These are phyloP conservation scores for Ceratina calcarata DNA, from an alignment of 1,140 invertebrate species.

Conservation along the genomic window DNA sequence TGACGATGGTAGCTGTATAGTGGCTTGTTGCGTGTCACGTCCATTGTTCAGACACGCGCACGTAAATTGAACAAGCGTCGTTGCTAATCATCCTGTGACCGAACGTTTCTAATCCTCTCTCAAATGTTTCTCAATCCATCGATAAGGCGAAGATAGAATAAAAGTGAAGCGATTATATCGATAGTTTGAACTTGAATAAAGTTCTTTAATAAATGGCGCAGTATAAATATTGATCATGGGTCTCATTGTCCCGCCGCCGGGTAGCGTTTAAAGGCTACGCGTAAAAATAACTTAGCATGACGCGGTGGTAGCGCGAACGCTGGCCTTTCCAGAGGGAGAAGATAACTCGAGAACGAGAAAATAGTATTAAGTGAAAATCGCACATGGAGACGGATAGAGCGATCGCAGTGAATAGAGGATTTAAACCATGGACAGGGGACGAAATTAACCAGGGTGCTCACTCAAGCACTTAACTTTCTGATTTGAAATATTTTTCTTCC, in stretches of 20 bases:
- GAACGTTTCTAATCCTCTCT: too few relatives aligned
- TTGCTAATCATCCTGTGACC: too few relatives aligned
- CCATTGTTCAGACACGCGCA: not conserved
- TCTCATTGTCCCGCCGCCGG: slow-evolving; percentile 20
- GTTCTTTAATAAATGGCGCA: not conserved
- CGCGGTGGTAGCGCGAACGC: not conserved
- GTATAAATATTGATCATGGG: slow-evolving; percentile 8
- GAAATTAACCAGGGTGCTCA: too few relatives aligned
- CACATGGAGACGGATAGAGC: slow-evolving; percentile 13
- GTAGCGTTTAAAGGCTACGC: slow-evolving; percentile 14
- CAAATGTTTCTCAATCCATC: too few relatives aligned
- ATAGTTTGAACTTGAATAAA: not conserved
- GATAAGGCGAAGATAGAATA: too few relatives aligned
- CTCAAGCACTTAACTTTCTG: not conserved
- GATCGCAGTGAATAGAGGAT: not conserved
- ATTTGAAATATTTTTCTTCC: slow-evolving; percentile 55
- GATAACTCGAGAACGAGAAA: slow-evolving; percentile 12
- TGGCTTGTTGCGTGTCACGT: not conserved
- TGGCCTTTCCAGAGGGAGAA: not conserved
- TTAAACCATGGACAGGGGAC: not conserved
- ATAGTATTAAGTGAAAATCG: slow-evolving; percentile 7
- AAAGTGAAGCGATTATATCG: too few relatives aligned
- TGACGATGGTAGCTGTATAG: not conserved
- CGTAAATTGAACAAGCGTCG: not conserved
- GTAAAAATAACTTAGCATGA: slow-evolving; percentile 26